Evolutionary conservation across 1,140 invertebrate genomes (phyloP).

Genomic region (Mactra quadrangularis): DNA sequence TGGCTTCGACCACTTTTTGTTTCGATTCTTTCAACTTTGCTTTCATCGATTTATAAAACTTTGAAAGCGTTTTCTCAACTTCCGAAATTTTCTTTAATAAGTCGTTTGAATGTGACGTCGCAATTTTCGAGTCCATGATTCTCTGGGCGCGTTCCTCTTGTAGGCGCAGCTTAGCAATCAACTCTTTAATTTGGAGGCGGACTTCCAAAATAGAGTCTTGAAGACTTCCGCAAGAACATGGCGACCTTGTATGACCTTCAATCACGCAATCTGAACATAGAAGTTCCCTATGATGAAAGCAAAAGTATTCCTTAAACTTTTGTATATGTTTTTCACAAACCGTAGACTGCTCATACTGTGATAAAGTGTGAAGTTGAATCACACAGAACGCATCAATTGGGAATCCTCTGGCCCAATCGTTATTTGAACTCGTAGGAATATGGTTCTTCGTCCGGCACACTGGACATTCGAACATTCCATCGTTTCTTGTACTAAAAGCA

Average conservation of each 20-base stretch:
- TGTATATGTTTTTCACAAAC: slow-evolving; percentile 55
- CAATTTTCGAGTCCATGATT: slow-evolving; percentile 51
- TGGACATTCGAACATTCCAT: slow-evolving; percentile 59
- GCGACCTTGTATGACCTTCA: slow-evolving; percentile 42
- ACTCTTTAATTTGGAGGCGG: slow-evolving; percentile 59
- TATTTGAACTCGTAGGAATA: slow-evolving; percentile 20
- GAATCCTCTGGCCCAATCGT: slow-evolving; percentile 54
- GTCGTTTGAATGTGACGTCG: slow-evolving; percentile 43
- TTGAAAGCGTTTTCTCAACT: slow-evolving; percentile 47
- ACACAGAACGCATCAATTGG: slow-evolving; percentile 60
- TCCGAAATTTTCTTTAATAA: slow-evolving; percentile 44
- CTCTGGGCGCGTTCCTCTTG: slow-evolving; percentile 55
- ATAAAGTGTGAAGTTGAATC: slow-evolving; percentile 55
- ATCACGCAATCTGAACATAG: slow-evolving; percentile 60
- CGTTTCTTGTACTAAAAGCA: slow-evolving; percentile 25
- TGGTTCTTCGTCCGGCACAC: slow-evolving; percentile 53
- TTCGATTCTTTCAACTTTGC: slow-evolving; percentile 51
- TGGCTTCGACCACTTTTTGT: slow-evolving; percentile 45
- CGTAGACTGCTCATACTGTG: slow-evolving; percentile 43
- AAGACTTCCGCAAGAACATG: slow-evolving; percentile 57
- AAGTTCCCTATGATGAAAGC: slow-evolving; percentile 58
- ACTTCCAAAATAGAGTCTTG: slow-evolving; percentile 60
- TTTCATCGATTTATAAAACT: slow-evolving; percentile 59
- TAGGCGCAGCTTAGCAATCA: slow-evolving; percentile 45
- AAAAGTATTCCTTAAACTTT: slow-evolving; percentile 62